phyloP scores from a whole-genome alignment of 2,888 invertebrate species.

The Eurois occulta region DNA sequence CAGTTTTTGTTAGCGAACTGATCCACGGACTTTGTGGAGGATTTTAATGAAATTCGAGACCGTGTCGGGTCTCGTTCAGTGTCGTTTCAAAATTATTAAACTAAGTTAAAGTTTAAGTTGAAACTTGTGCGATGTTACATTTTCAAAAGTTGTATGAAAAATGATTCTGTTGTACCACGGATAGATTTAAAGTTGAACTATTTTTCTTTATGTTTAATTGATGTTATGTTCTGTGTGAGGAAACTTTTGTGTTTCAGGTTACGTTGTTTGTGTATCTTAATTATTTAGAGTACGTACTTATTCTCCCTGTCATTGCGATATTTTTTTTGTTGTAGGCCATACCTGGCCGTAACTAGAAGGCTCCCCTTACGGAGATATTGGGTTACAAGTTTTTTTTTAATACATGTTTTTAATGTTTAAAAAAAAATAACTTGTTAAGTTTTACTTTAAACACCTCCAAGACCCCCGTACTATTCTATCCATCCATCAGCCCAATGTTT shows the following conservation, averaged over 20 bases:
- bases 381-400: too few relatives aligned
- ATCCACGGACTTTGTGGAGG: slow-evolving; percentile 50
- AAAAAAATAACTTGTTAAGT: too few relatives aligned
- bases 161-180: slow-evolving; percentile 54
- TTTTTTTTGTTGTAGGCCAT: too few relatives aligned
- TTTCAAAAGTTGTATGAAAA: slow-evolving; percentile 61
- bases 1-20: slow-evolving; percentile 61
- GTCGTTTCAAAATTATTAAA: slow-evolving; percentile 65
- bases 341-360: too few relatives aligned
- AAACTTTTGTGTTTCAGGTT: slow-evolving; percentile 11
- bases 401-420: too few relatives aligned
- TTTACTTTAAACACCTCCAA: too few relatives aligned
- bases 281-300: background rate
- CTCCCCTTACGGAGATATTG: too few relatives aligned
- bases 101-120: slow-evolving; percentile 59
- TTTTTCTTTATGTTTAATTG: slow-evolving; percentile 41
- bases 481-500: too few relatives aligned
- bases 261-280: background rate
- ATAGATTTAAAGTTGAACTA: slow-evolving; percentile 50
- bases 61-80: slow-evolving; percentile 52
- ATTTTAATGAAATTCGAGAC: slow-evolving; percentile 65
- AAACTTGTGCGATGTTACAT: slow-evolving; percentile 59
- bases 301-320: too few relatives aligned
- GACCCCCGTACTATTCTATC: too few relatives aligned
- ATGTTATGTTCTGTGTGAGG: slow-evolving; percentile 15